Base-by-base conservation (phyloP, 2,113 vertebrate species). In the Vulpes lagopus region DNA sequence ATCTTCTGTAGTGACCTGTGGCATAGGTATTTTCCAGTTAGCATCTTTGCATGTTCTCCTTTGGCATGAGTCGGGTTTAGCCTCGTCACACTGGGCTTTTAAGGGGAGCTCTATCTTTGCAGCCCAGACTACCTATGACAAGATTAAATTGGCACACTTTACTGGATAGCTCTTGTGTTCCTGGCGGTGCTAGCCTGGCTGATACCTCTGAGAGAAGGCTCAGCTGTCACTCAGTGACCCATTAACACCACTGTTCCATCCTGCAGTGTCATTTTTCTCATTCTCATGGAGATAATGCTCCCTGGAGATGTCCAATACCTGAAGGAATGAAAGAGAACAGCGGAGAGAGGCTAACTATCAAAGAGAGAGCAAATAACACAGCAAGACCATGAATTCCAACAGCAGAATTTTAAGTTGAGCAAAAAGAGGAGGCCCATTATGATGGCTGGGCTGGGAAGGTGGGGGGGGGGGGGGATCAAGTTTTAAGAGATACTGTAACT, bases 171-270 rank as follows among this genome's bases (percentile, higher is more conserved):
- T 97, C 97, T 97, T 98, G 97, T 96, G 97, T 98, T 98, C 96
- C 98, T 98, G 98, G 98, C 98, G 98, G 97, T 19, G 51, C 96
- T 94, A 97, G 95, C 94, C 96, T 88, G 91, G 92, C 95, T 76
- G 97, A 96, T 98, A 97, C 98, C 98, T 97, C 98, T 14, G 98
- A 98, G 98, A 98, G 98, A 98, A 98, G 98, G 94, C 98, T 99
- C 98, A 99, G 98, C 99, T 99, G 99, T 98, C 99, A 98, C 95
- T 99, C 98, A 98, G 98, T 98, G 99, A 99, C 98, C 98, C 98
- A 98, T 99, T 99, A 99, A 98, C 0, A 1, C 97, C 97, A 97
- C 97, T 16, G 80, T 91, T 98, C 98, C 97, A 95, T 98, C 98
- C 97, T 96, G 97, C 97, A 97, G 98, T 98, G 99, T 98, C 98